Evolutionary conservation across 2,113 vertebrate species (phyloP), one percentile per base, ranked within the genome.

Genomic region (Ageneiosus marmoratus): DNA sequence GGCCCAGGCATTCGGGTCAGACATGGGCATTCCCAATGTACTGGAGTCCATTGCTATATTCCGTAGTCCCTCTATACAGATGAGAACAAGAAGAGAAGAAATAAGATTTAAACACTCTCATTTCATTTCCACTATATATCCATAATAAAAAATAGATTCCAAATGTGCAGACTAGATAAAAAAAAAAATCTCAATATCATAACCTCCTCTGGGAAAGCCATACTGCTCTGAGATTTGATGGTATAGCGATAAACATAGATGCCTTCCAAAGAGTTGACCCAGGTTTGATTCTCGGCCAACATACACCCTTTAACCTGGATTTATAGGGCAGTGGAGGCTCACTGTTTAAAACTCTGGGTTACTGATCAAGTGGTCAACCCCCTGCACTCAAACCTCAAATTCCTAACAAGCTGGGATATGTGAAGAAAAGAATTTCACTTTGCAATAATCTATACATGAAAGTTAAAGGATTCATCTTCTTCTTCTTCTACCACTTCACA

Each of bases 1-100:
- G 44, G 96, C 94, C 97, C 97, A 98, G 82, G 96, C 94, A 16
- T 92, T 94, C 8, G 96, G 96, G 89, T 98, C 96, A 0, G 97
- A 97, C 94, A 99, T 95, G 81, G 96, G 95, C 91, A 99, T 95
- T 9, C 95, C 92, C 93, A 97, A 95, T 1, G 92, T 93, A 90
- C 94, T 93, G 65, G 96, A 95, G 80, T 98, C 96, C 81, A 97
- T 94, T 82, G 91, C 93, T 90, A 98, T 94, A 93, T 92, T 95
- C 88, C 95, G 93, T 87, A 93, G 93, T 83, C 92, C 94, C 90
- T 97, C 97, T 95, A 95, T 73, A 69, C 84, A 92, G 74, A 82
- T n/a, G n/a, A n/a, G n/a, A n/a, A 82, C 50, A 69, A 46, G 72
- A 1, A 55, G 58, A 51, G 70, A 62, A 50, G 74, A 2, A 89